Conservation (phyloP, 2,888 invertebrate genomes). For the Lycia hirtaria region DNA sequence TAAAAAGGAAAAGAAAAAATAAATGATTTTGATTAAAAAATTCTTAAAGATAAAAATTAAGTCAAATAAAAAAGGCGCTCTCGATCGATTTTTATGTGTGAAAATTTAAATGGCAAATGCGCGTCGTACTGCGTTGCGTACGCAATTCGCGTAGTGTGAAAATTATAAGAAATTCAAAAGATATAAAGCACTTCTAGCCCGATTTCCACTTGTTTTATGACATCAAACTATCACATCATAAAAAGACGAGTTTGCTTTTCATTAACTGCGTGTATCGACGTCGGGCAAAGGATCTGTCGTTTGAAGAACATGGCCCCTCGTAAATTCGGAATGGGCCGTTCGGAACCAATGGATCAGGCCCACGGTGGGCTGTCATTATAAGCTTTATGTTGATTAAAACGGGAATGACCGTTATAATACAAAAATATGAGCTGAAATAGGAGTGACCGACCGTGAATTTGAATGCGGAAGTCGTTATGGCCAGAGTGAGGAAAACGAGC, state of each 20-base stretch:
- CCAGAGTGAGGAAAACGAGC: too few relatives aligned
- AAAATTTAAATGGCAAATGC: too few relatives aligned
- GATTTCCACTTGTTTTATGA: conserved; percentile 10
- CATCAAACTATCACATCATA: conserved; percentile 13
- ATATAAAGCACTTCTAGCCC: not conserved
- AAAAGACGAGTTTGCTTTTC: conserved; percentile 27
- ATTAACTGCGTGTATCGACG: conserved; percentile 35
- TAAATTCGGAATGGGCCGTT: conserved; percentile 59
- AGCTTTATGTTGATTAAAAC: conserved; percentile 60
- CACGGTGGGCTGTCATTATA: conserved; percentile 41
- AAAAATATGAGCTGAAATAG: not conserved
- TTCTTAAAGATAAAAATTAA: too few relatives aligned
- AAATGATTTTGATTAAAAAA: too few relatives aligned
- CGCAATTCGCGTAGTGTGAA: too few relatives aligned
- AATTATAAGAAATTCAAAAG: not conserved
- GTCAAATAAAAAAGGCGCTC: too few relatives aligned
- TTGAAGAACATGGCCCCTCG: conserved; percentile 50
- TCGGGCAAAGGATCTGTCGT: conserved; percentile 44
- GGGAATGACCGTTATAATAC: conserved; percentile 1
- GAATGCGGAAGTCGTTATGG: too few relatives aligned
- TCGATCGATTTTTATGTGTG: too few relatives aligned
- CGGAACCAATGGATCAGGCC: conserved; percentile 42
- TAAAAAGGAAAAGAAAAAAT: too few relatives aligned
- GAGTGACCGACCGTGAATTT: not conserved
- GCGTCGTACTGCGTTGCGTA: too few relatives aligned